Conservation (phyloP, 1,140 invertebrate genomes). For the Drosophila oshimai region DNA sequence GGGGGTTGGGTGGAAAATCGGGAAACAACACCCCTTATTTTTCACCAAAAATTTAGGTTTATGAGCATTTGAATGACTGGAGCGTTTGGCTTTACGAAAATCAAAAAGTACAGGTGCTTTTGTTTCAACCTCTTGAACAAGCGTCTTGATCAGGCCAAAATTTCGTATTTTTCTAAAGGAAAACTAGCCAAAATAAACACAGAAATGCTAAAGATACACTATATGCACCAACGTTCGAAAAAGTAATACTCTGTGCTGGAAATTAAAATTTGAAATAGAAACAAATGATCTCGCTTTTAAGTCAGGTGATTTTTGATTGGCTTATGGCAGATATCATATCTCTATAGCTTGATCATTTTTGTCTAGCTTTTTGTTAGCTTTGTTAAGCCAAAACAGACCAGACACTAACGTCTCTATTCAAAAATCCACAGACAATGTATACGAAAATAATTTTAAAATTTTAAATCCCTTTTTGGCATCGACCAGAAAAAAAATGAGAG, state of each 20-base stretch:
- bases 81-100: constrained; percentile 3
- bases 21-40: neutral
- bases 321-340: neutral
- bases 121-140: neutral
- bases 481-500: constrained; percentile 12
- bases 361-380: neutral
- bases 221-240: neutral
- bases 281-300: neutral
- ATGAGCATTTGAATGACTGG: constrained; percentile 57
- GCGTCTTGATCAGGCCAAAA: constrained; percentile 3
- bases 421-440: neutral
- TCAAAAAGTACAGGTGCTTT: neutral
- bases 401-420: neutral
- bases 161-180: neutral
- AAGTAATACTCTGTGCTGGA: neutral
- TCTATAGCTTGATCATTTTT: too few relatives aligned
- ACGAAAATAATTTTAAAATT: neutral
- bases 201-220: neutral
- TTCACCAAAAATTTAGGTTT: constrained; percentile 54
- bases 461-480: constrained; percentile 25
- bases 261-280: neutral
- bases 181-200: constrained; percentile 13
- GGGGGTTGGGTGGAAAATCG: neutral
- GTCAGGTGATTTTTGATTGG: neutral
- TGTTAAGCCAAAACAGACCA: neutral